Percentiles rank a stretch among this genome's conserved stretches.
Conservation (phyloP, 2,797 vertebrate genomes). For the Dryobates pubescens region DNA sequence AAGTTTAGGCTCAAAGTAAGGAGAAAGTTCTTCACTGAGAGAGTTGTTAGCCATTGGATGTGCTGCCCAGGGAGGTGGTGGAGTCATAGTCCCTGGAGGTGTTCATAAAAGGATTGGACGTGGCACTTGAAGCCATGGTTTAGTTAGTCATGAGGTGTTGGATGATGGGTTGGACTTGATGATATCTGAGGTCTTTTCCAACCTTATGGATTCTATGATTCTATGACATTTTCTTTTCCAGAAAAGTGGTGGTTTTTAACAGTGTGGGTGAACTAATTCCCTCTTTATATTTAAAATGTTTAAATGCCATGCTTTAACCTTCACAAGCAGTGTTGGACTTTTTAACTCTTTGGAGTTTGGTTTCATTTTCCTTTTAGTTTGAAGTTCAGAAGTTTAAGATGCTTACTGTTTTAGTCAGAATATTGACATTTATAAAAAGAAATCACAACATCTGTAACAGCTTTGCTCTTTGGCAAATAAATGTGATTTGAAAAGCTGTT, state of each 20-base stretch:
- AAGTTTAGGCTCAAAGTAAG: too few species aligned
- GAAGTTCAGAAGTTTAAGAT: neutral
- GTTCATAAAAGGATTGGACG: too few species aligned
- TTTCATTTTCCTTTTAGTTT: neutral
- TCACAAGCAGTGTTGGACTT: neutral
- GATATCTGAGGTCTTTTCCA: too few species aligned
- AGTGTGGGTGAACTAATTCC: neutral
- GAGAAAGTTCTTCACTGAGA: too few species aligned
- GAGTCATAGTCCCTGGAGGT: too few species aligned
- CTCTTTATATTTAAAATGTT: neutral
- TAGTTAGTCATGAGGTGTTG: too few species aligned
- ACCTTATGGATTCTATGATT: too few species aligned
- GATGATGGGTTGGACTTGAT: too few species aligned
- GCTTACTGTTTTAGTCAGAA: neutral
- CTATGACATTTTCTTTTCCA: neutral
- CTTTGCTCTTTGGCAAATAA: neutral
- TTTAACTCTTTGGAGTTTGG: neutral
- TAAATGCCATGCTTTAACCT: neutral
- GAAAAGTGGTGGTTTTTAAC: neutral
- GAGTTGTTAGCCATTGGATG: too few species aligned
- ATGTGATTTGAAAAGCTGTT: neutral
- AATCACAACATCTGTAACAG: neutral
- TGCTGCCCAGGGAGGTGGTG: too few species aligned
- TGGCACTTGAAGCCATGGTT: too few species aligned
- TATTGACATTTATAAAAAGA: neutral